phyloP scores from a whole-genome alignment of 23 tunicate genomes.

The Trididemnum miniatum region DNA sequence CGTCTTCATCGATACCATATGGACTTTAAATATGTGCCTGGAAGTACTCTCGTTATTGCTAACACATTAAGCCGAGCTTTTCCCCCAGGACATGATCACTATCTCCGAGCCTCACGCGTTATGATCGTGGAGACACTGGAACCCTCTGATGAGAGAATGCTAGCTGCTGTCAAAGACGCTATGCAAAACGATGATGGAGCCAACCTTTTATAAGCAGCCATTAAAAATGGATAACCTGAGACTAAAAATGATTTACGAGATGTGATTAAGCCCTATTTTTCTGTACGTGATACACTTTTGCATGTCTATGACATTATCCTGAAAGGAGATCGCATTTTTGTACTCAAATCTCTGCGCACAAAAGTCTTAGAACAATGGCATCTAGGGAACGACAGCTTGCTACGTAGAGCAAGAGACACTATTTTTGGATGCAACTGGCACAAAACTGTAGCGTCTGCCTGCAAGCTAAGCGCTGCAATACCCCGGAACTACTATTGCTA shows the following conservation, averaged over 20 bases:
- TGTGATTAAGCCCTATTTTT: slow-evolving; percentile 20
- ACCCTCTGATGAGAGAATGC: slow-evolving; percentile 18
- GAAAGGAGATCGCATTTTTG: slow-evolving; percentile 35
- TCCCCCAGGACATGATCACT: not conserved
- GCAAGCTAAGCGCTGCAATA: slow-evolving; percentile 7
- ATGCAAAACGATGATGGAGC: slow-evolving; percentile 21
- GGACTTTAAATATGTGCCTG: slow-evolving; percentile 21
- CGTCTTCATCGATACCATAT: slow-evolving; percentile 19
- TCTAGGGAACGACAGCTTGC: slow-evolving; percentile 16
- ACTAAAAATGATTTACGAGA: not conserved
- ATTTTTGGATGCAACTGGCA: slow-evolving; percentile 28
- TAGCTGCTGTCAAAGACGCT: slow-evolving; percentile 15
- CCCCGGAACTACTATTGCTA: not conserved
- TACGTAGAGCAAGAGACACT: slow-evolving; percentile 21
- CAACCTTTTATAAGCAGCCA: not conserved
- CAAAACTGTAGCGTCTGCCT: slow-evolving; percentile 8
- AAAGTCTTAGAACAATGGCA: slow-evolving; percentile 1
- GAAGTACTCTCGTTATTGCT: slow-evolving; percentile 23
- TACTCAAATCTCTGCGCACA: not conserved
- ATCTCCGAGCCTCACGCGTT: not conserved
- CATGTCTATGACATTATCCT: slow-evolving; percentile 16
- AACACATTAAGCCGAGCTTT: slow-evolving; percentile 30
- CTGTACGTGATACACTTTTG: slow-evolving; percentile 17
- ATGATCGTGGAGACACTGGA: not conserved
- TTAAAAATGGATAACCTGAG: slow-evolving; percentile 19